Conservation (phyloP, 2,797 vertebrate genomes). For the Sphaeramia orbicularis region DNA sequence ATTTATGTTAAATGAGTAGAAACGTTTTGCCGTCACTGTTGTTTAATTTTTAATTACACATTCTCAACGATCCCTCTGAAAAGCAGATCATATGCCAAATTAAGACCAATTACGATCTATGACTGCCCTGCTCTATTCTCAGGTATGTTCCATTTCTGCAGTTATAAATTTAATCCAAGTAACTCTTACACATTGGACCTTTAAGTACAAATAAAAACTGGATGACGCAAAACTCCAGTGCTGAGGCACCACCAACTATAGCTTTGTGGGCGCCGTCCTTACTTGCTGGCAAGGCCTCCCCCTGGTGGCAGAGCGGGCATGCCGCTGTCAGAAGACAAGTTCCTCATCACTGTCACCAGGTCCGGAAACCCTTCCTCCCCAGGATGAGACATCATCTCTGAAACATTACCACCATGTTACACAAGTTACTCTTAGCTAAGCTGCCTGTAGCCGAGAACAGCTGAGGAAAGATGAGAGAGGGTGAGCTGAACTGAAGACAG, state of each 20-base stretch:
- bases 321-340: conserved; percentile 91
- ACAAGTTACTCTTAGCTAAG: conserved; percentile 31
- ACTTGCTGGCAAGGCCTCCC: conserved; percentile 99
- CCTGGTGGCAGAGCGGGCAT: conserved; percentile 97
- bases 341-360: conserved; percentile 95
- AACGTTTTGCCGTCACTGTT: too few species aligned
- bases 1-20: too few species aligned
- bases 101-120: too few species aligned
- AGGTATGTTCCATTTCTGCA: too few species aligned
- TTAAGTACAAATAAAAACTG: too few species aligned
- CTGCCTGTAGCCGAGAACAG: conserved; percentile 45
- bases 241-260: neutral
- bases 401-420: conserved; percentile 57
- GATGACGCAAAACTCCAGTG: neutral
- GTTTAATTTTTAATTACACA: too few species aligned
- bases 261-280: conserved; percentile 74
- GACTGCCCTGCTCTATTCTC: too few species aligned
- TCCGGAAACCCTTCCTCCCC: conserved; percentile 96
- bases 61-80: too few species aligned
- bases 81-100: too few species aligned
- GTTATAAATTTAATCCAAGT: too few species aligned
- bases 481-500: neutral
- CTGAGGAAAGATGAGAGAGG: conserved; percentile 3
- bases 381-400: conserved; percentile 88
- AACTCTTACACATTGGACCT: too few species aligned